Evolutionary conservation across 2,113 vertebrate genomes (phyloP).

Genomic region (Nanorana parkeri): DNA sequence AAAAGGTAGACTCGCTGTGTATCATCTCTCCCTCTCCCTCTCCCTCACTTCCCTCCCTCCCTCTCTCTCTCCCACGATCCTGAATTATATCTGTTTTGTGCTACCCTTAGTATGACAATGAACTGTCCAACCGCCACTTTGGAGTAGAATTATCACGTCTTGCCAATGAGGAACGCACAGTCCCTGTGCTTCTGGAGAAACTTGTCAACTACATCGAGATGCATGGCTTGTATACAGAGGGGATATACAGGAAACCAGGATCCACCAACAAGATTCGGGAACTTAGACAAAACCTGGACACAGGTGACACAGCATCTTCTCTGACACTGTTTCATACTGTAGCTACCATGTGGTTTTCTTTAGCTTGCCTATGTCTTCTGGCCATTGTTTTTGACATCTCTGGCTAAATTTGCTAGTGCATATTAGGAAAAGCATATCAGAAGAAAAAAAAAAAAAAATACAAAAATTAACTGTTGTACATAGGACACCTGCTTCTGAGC

Average conservation of each 20-base stretch:
- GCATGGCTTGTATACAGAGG: slow-evolving; percentile 96
- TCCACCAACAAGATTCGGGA: slow-evolving; percentile 98
- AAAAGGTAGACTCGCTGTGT: slow-evolving; percentile 82
- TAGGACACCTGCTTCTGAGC: no score
- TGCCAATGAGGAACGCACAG: slow-evolving; percentile 89
- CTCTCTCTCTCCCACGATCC: no score
- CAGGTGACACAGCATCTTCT: slow-evolving; percentile 71
- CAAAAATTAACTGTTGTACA: no score
- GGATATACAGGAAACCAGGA: slow-evolving; percentile 96
- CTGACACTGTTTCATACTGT: not conserved
- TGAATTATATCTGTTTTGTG: not conserved
- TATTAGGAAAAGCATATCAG: no score
- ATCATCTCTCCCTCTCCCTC: no score
- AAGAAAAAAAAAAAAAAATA: no score
- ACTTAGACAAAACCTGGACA: slow-evolving; percentile 90
- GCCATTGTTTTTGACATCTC: no score
- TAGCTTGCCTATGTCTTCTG: no score
- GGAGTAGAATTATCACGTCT: slow-evolving; percentile 92
- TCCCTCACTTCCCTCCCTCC: no score
- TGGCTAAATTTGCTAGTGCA: no score
- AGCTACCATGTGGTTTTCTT: no score
- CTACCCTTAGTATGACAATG: slow-evolving; percentile 76
- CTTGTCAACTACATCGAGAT: slow-evolving; percentile 98
- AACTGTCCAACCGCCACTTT: slow-evolving; percentile 92
- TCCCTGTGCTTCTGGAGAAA: slow-evolving; percentile 93